Evolutionary conservation across 2,113 vertebrate species (phyloP), one percentile per base, ranked within the genome.

Genomic region (Amazona guildingii): DNA sequence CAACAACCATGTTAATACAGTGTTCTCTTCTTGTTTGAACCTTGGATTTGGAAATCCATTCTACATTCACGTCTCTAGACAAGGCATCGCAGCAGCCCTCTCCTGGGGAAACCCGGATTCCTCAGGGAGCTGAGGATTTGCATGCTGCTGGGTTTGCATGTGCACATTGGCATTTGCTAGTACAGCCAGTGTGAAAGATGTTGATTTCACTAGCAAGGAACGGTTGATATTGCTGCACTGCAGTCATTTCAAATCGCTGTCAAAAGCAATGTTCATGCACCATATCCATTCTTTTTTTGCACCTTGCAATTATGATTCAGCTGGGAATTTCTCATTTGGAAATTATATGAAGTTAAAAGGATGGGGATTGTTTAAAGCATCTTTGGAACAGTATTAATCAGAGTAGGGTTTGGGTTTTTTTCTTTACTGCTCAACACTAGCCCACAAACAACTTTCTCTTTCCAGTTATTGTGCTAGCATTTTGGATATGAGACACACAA

Each of bases 81-180:
- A 62, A 43, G 41, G 31, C 37, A 72, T 46, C 31, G 8, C 13
- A 43, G 55, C 62, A 78, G 59, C 66, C 12, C 29, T 43, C 46
- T 78, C 37, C 86, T 63, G 43, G 59, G 49, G 69, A 92, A 88
- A 88, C 21, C 15, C 4, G 1, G 61, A 74, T 91, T 94, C 89
- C 86, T 93, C 18, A 5, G 29, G 64, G 31, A 82, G 83, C 62
- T 43, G 72, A 79, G 31, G 54, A 83, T 91, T 95, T 96, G 76
- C 85, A 66, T 80, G 3, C 14, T 76, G 75, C 59, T 86, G 59
- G 59, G 55, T 91, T 82, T 90, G 49, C 67, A 73, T 46, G 39
- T 9, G 11, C 63, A 74, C 4, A 2, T 19, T 27, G n/a, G 68
- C 51, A 19, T 73, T 81, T 86, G 27, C 64, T 69, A 41, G 37